A percentile compares a stretch with the other conserved stretches of the same genome.
Evolutionary conservation across 2,797 vertebrate species (phyloP).

Genomic region (Pipistrellus kuhlii): DNA sequence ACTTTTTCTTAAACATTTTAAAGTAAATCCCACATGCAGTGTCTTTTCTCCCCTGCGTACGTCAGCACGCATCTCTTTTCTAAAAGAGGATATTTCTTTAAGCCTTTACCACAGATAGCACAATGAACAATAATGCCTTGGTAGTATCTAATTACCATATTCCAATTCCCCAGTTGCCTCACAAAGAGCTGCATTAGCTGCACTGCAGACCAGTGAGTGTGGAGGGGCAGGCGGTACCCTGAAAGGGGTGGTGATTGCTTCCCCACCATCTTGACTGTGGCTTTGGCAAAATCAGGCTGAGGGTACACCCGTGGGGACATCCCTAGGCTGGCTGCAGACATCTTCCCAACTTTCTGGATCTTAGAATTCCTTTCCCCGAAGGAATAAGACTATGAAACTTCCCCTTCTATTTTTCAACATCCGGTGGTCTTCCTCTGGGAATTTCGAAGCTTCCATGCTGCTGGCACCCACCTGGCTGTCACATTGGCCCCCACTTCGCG

Average conservation of each 20-base stretch:
- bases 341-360: background rate
- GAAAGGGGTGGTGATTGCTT: background rate
- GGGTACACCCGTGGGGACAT: background rate
- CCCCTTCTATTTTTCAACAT: background rate
- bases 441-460: background rate
- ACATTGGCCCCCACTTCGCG: background rate
- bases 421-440: background rate
- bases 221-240: background rate
- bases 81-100: background rate
- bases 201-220: background rate
- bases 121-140: background rate
- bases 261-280: background rate
- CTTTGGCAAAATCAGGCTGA: background rate
- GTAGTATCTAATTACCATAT: background rate
- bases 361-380: background rate
- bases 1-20: constrained; percentile 17
- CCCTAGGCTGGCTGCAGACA: background rate
- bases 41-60: background rate
- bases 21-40: background rate
- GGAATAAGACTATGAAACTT: background rate
- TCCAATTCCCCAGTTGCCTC: background rate
- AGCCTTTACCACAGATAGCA: background rate
- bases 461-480: background rate
- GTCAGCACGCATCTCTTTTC: background rate
- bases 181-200: background rate